Base-by-base conservation (phyloP, 2,797 vertebrate genomes). In the Rhinichthys osculus region DNA sequence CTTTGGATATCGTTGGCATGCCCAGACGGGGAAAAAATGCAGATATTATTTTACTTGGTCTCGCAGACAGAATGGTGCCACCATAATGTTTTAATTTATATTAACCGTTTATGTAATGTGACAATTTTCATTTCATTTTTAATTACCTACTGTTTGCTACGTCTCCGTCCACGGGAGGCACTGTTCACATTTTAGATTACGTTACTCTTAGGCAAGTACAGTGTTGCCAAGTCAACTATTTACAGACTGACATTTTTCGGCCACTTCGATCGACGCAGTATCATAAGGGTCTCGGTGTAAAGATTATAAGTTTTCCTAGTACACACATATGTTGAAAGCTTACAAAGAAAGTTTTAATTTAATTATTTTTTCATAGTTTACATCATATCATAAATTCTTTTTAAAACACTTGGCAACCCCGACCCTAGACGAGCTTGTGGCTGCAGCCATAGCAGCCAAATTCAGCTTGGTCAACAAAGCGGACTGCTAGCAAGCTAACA, bases 371-470 rank as follows among this genome's bases (percentile, higher is more conserved):
- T 7, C 7, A 1, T 16, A 16, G 2, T n/a, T 42, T 2, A 7
- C 14, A 23, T 23, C 23, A 14, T 23, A 5, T 7, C 10, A n/a
- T 42, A 4, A 10, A 14, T 47, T 1, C 50, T 62, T 21, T 27
- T 27, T 27, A 27, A 42, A 33, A 70, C 7, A 72, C n/a, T 21
- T 87, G 85, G 83, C 70, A 52, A 84, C 35, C n/a, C 66, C n/a
- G 54, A 44, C 16, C 27, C 10, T 83, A 38, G 71, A 82, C 47
- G 84, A 38, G 86, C 80, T 30, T 70, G n/a, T 52, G 14, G 80
- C 71, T 85, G 88, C 85, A 89, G 88, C 88, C 90, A 89, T 91
- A 91, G 90, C 90, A 90, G 89, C 90, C 82, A 84, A 44, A 82
- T 40, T 70, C 59, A 50, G 82, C 71, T 66, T 81, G 71, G 82